These are phyloP conservation scores for Cyclophora punctaria DNA, from an alignment of 2,888 invertebrate species.

Conservation along the genomic window DNA sequence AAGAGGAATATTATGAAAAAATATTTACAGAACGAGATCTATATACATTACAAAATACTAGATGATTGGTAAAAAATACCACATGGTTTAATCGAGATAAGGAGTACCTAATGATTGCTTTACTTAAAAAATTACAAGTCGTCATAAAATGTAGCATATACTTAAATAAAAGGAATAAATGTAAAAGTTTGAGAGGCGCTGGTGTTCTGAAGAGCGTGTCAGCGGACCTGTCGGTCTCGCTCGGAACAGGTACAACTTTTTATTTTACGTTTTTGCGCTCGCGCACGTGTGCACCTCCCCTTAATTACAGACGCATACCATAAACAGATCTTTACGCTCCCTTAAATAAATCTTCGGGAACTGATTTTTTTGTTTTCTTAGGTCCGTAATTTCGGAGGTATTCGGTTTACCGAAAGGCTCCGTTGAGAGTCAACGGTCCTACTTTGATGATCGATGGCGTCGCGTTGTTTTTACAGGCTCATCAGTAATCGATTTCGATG, in stretches of 20 bases:
- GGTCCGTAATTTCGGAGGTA: constrained; percentile 59
- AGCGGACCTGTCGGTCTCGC: constrained; percentile 68
- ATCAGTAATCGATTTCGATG: constrained; percentile 42
- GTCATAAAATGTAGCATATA: too few relatives aligned
- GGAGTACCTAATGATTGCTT: too few relatives aligned
- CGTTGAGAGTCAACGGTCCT: constrained; percentile 33
- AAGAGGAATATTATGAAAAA: too few relatives aligned
- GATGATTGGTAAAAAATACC: too few relatives aligned
- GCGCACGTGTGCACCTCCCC: constrained; percentile 73
- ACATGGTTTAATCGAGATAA: too few relatives aligned
- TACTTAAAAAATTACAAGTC: too few relatives aligned
- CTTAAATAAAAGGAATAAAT: neutral
- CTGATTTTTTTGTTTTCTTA: constrained; percentile 52
- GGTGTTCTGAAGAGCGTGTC: constrained; percentile 53
- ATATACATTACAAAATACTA: too few relatives aligned
- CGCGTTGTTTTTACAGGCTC: constrained; percentile 65
- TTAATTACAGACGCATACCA: constrained; percentile 75
- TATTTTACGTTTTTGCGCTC: constrained; percentile 63
- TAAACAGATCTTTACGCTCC: constrained; percentile 76
- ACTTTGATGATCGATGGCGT: constrained; percentile 59
- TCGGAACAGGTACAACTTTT: constrained; percentile 70
- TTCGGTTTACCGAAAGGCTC: constrained; percentile 54
- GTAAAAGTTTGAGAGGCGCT: constrained; percentile 45
- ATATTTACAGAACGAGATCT: too few relatives aligned
- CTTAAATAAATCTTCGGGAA: constrained; percentile 71